A percentile compares a stretch with the other conserved stretches of the same genome.
These are phyloP conservation scores for Neotoma lepida DNA, from an alignment of 2,113 vertebrate genomes.

Conservation along the genomic window DNA sequence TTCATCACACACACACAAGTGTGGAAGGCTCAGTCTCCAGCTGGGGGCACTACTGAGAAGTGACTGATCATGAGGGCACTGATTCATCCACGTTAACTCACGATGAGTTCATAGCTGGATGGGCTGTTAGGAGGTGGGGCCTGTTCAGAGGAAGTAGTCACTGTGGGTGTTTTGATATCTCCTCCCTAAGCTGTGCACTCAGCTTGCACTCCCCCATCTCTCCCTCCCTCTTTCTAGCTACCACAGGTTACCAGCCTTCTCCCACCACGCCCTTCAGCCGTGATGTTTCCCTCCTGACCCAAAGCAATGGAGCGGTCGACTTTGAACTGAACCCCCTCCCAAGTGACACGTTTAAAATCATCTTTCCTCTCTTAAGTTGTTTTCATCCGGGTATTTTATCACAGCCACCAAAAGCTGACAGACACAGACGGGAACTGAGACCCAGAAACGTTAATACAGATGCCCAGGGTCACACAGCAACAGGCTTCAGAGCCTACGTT, in stretches of 20 bases:
- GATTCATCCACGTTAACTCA: too few species aligned
- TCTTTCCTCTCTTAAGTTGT: neutral
- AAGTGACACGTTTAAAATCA: too few species aligned
- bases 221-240: neutral
- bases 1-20: too few species aligned
- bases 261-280: neutral
- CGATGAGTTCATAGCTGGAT: neutral
- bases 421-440: neutral
- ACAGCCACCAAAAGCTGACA: neutral
- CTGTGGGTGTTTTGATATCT: neutral
- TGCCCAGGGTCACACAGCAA: neutral
- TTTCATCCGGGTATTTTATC: neutral
- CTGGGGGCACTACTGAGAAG: neutral
- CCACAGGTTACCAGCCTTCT: neutral
- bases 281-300: neutral
- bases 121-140: neutral
- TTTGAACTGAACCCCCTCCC: too few species aligned
- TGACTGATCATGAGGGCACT: neutral
- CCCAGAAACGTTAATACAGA: constrained; percentile 10
- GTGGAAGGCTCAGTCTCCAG: neutral
- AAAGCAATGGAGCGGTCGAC: neutral
- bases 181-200: neutral
- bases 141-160: neutral
- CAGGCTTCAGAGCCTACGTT: neutral
- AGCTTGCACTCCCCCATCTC: neutral